These are phyloP conservation scores for Belgica antarctica DNA, from an alignment of 2,888 invertebrate species.

Conservation along the genomic window DNA sequence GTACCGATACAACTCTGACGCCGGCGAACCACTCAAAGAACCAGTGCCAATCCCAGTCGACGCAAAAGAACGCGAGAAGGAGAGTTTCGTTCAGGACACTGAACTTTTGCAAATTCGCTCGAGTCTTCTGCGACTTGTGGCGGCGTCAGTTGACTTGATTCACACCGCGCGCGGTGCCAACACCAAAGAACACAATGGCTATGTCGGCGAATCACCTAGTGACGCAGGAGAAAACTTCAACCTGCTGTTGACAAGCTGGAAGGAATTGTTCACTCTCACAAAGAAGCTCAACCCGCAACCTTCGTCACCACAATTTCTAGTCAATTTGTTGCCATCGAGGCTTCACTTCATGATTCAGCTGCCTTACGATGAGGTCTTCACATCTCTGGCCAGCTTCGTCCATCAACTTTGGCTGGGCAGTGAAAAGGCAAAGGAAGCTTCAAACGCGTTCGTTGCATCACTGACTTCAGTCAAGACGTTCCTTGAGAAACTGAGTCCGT, in stretches of 20 bases:
- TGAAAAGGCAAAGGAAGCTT: slow-evolving; percentile 48
- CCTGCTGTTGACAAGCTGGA: slow-evolving; percentile 47
- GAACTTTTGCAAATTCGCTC: slow-evolving; percentile 52
- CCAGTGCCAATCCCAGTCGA: neutral
- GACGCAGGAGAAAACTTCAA: slow-evolving; percentile 15
- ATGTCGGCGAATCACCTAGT: neutral
- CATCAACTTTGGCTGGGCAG: slow-evolving; percentile 52
- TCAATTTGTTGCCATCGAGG: slow-evolving; percentile 54
- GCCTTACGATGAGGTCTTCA: slow-evolving; percentile 54
- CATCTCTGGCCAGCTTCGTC: slow-evolving; percentile 52
- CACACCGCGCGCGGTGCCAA: slow-evolving; percentile 18
- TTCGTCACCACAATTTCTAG: slow-evolving; percentile 53
- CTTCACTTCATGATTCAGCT: slow-evolving; percentile 52
- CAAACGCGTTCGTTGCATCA: slow-evolving; percentile 46
- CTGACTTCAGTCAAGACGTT: slow-evolving; percentile 45
- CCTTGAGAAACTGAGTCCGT: slow-evolving; percentile 44
- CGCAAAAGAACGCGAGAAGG: slow-evolving; percentile 50
- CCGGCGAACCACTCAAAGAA: slow-evolving; percentile 46
- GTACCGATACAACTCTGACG: slow-evolving; percentile 51
- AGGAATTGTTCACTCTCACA: slow-evolving; percentile 51
- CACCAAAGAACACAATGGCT: slow-evolving; percentile 36
- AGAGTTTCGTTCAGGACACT: slow-evolving; percentile 53
- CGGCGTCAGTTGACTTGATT: slow-evolving; percentile 52
- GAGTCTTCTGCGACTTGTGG: slow-evolving; percentile 51
- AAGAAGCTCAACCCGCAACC: slow-evolving; percentile 51